Base-by-base conservation (phyloP, 2,888 invertebrate genomes). In the Scelioninae gen. 2 region DNA sequence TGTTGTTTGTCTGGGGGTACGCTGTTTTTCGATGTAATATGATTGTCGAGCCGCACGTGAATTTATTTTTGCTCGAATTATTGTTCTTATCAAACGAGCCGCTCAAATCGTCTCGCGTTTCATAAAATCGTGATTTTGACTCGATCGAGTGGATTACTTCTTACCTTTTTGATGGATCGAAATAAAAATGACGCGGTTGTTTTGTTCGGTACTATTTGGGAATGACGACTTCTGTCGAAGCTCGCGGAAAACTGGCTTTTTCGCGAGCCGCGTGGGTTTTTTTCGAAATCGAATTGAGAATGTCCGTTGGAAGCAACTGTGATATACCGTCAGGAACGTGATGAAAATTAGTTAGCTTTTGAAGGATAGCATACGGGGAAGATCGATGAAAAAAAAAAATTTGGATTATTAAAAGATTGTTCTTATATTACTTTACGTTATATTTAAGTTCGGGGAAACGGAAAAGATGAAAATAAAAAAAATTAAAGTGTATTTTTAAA, bases 221-320 rank as follows among this genome's bases (percentile, higher is more conserved):
- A 61, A 65, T 55, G 52, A 58, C 65, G 71, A 65, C 53, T 65
- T 53, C 43, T 65, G 71, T 71, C 53, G 35, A n/a, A 3, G 10
- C 35, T 28, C 16, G 3, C 9, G 35, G 45, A 43, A 22, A 48
- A 60, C 25, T 28, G 25, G 60, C 33, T 39, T 39, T 16, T 6
- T n/a, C 11, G 7, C 13, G 15, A 35, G 35, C 50, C 39, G 15
- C 33, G 35, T 31, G 25, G 61, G 31, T 37, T 52, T 46, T 48
- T 57, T 48, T 67, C 28, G 39, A 67, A 64, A 64, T 71, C 45
- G 45, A 60, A 41, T 61, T 53, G 50, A 25, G 48, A 58, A 65
- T 53, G 68, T 68, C 70, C 76, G 76, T 72, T 76, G 65, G 73
- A 76, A 76, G 58, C 52, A 61, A 75, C 78, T 79, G 79, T 79